These are phyloP conservation scores for Channa maculata DNA, from an alignment of 2,113 vertebrate species.

Conservation along the genomic window DNA sequence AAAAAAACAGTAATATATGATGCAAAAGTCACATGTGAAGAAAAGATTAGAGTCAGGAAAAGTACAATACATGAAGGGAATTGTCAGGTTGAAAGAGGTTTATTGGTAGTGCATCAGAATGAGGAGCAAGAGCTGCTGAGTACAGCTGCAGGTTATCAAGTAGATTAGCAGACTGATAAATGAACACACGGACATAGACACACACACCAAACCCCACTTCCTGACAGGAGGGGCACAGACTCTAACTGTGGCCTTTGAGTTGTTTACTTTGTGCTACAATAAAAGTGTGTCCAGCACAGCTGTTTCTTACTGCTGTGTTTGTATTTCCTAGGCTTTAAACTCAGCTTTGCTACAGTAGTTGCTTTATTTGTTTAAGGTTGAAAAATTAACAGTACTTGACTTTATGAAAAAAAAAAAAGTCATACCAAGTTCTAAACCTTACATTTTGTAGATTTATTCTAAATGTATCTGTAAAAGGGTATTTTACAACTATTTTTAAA, in stretches of 20 bases:
- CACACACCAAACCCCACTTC: neutral
- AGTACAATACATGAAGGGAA: too few species aligned
- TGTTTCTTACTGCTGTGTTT: too few species aligned
- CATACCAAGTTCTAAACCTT: neutral
- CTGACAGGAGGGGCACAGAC: conserved; percentile 12
- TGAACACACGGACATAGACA: neutral
- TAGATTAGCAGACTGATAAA: conserved; percentile 39
- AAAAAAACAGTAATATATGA: too few species aligned
- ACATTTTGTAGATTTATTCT: neutral
- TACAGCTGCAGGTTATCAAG: conserved; percentile 3
- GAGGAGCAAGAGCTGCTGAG: neutral
- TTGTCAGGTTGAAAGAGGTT: too few species aligned
- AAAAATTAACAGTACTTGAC: too few species aligned
- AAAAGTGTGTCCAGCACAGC: neutral
- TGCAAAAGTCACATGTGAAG: too few species aligned
- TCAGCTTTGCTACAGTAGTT: too few species aligned
- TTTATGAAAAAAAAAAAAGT: too few species aligned
- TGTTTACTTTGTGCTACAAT: conserved; percentile 14
- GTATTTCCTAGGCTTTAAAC: too few species aligned
- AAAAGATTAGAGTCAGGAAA: too few species aligned
- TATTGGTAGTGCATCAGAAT: neutral
- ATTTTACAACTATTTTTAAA: neutral
- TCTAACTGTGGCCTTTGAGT: conserved; percentile 28
- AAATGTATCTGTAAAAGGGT: neutral
- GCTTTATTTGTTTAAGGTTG: too few species aligned